Percentiles rank a stretch among this genome's conserved stretches.
These are phyloP conservation scores for Imbricaverruca yamaguchii DNA, from an alignment of 2,888 invertebrate species.

Conservation along the genomic window DNA sequence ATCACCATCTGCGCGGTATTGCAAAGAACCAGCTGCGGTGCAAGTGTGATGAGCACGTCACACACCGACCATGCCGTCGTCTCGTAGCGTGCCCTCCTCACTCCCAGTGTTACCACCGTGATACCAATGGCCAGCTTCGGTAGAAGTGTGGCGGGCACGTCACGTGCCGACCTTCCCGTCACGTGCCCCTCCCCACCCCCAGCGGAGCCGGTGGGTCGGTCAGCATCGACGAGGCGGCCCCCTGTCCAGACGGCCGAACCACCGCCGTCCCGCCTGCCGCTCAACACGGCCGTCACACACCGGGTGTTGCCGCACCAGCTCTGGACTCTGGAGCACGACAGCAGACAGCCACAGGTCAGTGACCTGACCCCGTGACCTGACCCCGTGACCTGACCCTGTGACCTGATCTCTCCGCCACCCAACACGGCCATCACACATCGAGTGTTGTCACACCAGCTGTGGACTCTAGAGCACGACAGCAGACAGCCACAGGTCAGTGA, in stretches of 20 bases:
- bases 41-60: no score
- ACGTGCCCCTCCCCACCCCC: not conserved
- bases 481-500: slow-evolving; percentile 38
- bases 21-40: no score
- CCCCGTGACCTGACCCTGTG: not conserved
- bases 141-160: no score
- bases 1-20: no score
- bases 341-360: slow-evolving; percentile 54
- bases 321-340: slow-evolving; percentile 87
- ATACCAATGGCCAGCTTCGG: no score
- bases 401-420: not conserved
- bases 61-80: no score
- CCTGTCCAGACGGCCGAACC: not conserved
- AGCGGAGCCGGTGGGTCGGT: no score
- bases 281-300: slow-evolving; percentile 49
- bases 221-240: no score
- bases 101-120: no score
- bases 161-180: no score
- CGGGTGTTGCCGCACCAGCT: slow-evolving; percentile 84
- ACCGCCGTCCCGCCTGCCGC: not conserved
- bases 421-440: not conserved
- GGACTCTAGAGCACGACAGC: slow-evolving; percentile 37
- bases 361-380: not conserved
- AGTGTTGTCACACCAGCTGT: no score
- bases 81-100: no score